phyloP scores from a whole-genome alignment of 2,888 invertebrate genomes.

The Ryuthela nishihirai region DNA sequence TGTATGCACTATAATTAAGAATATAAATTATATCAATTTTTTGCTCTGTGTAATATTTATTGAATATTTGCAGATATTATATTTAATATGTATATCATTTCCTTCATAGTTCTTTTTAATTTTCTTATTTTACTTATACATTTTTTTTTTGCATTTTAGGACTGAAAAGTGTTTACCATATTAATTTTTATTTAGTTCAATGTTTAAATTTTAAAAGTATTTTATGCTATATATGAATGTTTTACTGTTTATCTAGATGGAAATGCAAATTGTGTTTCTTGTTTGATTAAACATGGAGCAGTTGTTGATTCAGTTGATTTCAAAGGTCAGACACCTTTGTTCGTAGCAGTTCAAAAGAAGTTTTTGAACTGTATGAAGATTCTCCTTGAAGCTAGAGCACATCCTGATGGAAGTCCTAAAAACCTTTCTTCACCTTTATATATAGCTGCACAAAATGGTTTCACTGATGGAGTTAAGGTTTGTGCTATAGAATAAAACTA shows the following conservation, averaged over 20 bases:
- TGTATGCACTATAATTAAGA: no score
- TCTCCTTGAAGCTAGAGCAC: slow-evolving; percentile 43
- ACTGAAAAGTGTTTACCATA: neutral
- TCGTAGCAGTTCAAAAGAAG: slow-evolving; percentile 45
- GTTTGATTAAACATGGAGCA: slow-evolving; percentile 42
- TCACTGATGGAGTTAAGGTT: slow-evolving; percentile 41
- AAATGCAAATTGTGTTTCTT: slow-evolving; percentile 31
- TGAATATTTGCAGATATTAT: no score
- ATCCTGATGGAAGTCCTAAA: slow-evolving; percentile 43
- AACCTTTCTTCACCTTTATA: slow-evolving; percentile 44
- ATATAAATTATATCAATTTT: no score
- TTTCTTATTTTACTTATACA: no score
- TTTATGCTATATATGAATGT: neutral
- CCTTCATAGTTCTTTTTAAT: no score
- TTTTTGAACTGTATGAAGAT: slow-evolving; percentile 41
- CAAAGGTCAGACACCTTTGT: slow-evolving; percentile 46
- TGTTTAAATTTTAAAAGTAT: neutral
- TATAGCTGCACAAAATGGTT: slow-evolving; percentile 44
- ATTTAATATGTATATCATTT: no score
- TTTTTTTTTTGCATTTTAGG: neutral
- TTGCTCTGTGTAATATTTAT: no score
- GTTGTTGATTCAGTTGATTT: slow-evolving; percentile 42
- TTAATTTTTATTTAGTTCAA: neutral
- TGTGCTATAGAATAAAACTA: neutral
- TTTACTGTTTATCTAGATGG: slow-evolving; percentile 38